Evolutionary conservation across 2,797 vertebrate genomes (phyloP).

Genomic region (Anas bernieri): DNA sequence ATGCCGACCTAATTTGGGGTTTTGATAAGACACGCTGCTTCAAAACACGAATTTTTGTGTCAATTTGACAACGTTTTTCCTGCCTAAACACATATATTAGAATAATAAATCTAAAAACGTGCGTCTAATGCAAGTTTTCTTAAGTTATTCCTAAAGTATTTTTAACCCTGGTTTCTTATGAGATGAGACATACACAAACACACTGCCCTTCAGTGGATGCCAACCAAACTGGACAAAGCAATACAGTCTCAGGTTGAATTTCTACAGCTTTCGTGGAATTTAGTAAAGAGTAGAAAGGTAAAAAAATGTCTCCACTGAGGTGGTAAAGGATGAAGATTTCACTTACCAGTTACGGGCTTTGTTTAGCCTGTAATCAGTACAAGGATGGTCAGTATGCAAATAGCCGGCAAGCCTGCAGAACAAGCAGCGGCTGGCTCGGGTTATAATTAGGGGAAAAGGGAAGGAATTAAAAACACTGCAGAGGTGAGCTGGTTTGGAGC

Average conservation of each 20-base stretch:
- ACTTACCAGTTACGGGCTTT: neutral
- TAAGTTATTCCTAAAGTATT: slow-evolving; percentile 31
- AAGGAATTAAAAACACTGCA: neutral
- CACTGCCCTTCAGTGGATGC: neutral
- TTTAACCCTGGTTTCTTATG: slow-evolving; percentile 15
- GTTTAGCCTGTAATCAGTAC: neutral
- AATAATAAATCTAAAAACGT: neutral
- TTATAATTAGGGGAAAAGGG: neutral
- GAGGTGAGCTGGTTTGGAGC: neutral
- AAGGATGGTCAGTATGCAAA: neutral
- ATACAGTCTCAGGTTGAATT: neutral
- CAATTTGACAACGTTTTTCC: slow-evolving; percentile 3
- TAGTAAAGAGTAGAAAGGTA: neutral
- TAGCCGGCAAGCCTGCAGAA: neutral
- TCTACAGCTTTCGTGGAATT: neutral
- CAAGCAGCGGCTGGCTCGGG: neutral
- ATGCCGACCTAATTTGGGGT: neutral
- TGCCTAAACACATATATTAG: neutral
- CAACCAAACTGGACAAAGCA: slow-evolving; percentile 38
- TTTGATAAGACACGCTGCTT: neutral
- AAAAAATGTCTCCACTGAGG: neutral
- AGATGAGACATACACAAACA: slow-evolving; percentile 35
- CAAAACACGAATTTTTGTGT: neutral
- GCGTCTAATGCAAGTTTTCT: neutral
- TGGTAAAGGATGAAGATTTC: neutral